phyloP scores from a whole-genome alignment of 2,888 invertebrate species.

The Brenthis ino region DNA sequence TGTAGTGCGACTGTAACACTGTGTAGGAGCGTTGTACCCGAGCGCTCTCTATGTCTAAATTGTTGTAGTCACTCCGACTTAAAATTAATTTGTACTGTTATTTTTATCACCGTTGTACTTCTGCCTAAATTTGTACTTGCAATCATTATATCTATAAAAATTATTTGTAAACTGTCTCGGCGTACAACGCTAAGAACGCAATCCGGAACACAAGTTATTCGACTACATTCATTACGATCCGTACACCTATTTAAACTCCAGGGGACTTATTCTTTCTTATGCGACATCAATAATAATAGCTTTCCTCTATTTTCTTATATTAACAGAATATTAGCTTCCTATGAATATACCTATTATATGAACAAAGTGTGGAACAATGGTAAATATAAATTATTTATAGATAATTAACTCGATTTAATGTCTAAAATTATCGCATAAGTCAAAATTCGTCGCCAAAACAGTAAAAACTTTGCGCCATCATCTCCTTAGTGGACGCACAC shows the following conservation, averaged over 20 bases:
- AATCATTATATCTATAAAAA: constrained; percentile 46
- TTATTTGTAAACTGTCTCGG: constrained; percentile 56
- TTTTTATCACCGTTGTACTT: constrained; percentile 67
- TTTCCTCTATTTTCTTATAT: neutral
- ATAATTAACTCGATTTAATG: constrained; percentile 1
- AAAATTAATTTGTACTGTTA: constrained; percentile 79
- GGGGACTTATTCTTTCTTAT: neutral
- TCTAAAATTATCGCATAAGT: constrained; percentile 19
- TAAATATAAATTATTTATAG: neutral
- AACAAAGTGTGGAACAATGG: too few relatives aligned
- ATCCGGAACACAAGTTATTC: constrained; percentile 73
- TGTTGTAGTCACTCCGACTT: constrained; percentile 61
- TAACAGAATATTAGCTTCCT: too few relatives aligned
- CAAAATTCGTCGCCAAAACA: constrained; percentile 44
- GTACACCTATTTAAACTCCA: constrained; percentile 52
- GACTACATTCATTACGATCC: constrained; percentile 70
- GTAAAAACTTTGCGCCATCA: constrained; percentile 54
- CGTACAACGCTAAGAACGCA: constrained; percentile 69
- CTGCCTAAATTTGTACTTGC: constrained; percentile 71
- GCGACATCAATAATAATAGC: neutral
- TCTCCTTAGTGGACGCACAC: constrained; percentile 57
- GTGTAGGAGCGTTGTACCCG: constrained; percentile 70
- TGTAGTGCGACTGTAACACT: constrained; percentile 71
- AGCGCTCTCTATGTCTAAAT: constrained; percentile 57
- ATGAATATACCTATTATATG: too few relatives aligned